Evolutionary conservation across 2,888 invertebrate species (phyloP), one percentile per base, ranked within the genome.

Genomic region (Hartigia nigra): DNA sequence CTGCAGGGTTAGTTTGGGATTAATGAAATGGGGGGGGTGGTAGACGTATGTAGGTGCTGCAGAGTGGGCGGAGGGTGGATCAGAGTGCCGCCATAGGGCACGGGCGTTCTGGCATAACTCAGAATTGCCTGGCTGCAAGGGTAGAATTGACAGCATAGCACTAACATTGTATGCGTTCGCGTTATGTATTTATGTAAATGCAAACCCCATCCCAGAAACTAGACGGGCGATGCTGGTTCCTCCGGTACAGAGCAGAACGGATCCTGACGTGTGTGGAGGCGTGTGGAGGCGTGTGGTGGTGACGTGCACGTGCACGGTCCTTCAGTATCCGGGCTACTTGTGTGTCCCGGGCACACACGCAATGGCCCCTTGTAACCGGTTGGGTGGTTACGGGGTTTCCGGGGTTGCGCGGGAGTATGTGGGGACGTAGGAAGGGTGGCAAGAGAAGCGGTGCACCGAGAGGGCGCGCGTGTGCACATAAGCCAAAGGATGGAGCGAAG

Each of bases 141-240:
- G 90, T 88, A 90, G 91, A 91, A 91, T 91, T 90, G 91, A 91
- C 91, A 91, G 91, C 90, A 90, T 90, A 90, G 91, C 89, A 88
- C 91, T 88, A 91, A 91, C 91, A 91, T 91, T 91, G 91, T 91
- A 91, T 90, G 90, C 91, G 88, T 85, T 87, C 87, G 89, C 91
- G 91, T 91, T 91, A 91, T 91, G 91, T 91, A 91, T 91, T 91
- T 91, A 91, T 91, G 91, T 91, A 91, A 91, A 91, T 91, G 91
- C 90, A 91, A 89, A 84, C 85, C 86, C 82, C 86, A 78, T 83
- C 81, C 85, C 85, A 81, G 82, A 79, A 79, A 81, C 82, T 77
- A 77, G 35, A 32, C 37, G 75, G 76, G 74, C 74, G 69, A n/a
- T 77, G 74, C 31, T 69, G 72, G 76, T 79, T 75, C 70, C 80